Evolutionary conservation across 2,113 vertebrate genomes (phyloP).

Genomic region (Epinephelus moara): DNA sequence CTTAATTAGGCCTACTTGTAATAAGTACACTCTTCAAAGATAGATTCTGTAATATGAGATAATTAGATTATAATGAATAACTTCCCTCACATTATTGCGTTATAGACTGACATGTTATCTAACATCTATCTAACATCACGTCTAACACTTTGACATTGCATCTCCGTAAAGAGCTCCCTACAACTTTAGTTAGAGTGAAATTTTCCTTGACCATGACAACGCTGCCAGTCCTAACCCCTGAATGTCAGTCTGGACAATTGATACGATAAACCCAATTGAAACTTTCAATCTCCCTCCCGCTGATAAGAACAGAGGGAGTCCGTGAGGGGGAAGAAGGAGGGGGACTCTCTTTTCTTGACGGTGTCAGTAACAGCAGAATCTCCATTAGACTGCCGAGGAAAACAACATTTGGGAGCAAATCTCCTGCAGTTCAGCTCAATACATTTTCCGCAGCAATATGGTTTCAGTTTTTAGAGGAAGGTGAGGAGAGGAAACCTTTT

Average conservation of each 20-base stretch:
- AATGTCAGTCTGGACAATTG: conserved; percentile 76
- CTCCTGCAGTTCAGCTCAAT: conserved; percentile 58
- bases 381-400: conserved; percentile 63
- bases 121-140: too few relatives aligned
- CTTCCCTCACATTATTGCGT: not conserved
- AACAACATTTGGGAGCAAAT: conserved; percentile 66
- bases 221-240: conserved; percentile 48
- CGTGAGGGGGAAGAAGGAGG: conserved; percentile 2
- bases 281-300: conserved; percentile 73
- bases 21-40: not conserved
- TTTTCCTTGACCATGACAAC: conserved; percentile 58
- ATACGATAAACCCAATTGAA: conserved; percentile 78
- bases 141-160: conserved; percentile 29
- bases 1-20: not conserved
- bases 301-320: conserved; percentile 73
- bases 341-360: conserved; percentile 51
- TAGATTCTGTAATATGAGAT: not conserved
- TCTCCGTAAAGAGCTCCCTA: not conserved
- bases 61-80: not conserved
- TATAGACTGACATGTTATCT: not conserved
- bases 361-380: conserved; percentile 70
- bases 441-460: conserved; percentile 25
- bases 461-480: conserved; percentile 20
- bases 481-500: conserved; percentile 15
- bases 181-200: conserved; percentile 29